phyloP scores from a whole-genome alignment of 1,140 invertebrate genomes.

The Caenorhabditis inopinata region DNA sequence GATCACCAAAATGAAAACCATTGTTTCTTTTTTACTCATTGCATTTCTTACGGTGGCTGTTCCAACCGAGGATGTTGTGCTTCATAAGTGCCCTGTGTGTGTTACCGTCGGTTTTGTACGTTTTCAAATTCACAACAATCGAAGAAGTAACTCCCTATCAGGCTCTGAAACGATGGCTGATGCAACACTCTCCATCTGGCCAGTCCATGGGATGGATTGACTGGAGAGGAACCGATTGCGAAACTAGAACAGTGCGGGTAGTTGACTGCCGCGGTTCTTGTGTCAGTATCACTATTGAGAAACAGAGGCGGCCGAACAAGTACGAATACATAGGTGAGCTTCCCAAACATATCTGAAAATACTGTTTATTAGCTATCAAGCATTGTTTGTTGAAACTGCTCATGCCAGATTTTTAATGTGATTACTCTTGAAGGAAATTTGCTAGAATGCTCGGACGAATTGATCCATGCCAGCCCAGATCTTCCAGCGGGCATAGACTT shows the following conservation, averaged over 20 bases:
- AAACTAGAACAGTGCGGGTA: no score
- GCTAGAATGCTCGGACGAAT: background rate
- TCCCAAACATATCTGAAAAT: no score
- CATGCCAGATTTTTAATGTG: no score
- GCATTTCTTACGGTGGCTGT: no score
- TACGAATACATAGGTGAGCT: background rate
- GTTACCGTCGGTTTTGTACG: background rate
- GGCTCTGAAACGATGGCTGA: background rate
- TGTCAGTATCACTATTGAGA: background rate
- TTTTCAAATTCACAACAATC: no score
- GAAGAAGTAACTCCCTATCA: no score
- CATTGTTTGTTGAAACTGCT: no score
- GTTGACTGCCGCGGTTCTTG: background rate
- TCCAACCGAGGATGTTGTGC: no score
- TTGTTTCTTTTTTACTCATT: no score
- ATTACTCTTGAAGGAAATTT: background rate
- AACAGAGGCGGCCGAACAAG: background rate
- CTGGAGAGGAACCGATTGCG: background rate
- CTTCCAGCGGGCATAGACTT: background rate
- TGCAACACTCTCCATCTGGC: background rate
- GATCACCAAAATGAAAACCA: no score
- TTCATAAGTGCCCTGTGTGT: background rate
- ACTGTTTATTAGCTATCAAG: no score
- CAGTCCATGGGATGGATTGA: background rate
- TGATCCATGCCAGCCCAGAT: background rate